phyloP scores from a whole-genome alignment of 2,113 vertebrate species.

The Zosterops borbonicus region DNA sequence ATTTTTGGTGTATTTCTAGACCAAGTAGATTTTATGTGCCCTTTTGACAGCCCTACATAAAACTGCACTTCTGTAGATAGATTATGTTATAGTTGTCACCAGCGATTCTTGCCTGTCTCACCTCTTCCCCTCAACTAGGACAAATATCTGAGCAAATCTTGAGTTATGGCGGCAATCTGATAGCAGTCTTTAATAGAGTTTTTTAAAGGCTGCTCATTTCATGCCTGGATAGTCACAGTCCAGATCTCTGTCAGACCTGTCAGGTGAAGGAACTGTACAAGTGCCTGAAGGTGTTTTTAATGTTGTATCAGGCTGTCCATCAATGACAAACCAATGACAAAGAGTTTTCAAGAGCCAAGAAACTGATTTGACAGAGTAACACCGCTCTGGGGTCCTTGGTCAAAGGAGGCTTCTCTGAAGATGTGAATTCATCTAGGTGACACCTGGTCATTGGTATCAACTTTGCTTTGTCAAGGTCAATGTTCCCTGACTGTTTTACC shows the following conservation, averaged over 20 bases:
- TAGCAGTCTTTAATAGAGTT: not conserved
- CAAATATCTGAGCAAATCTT: not conserved
- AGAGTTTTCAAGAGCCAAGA: not conserved
- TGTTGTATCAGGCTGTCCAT: not conserved
- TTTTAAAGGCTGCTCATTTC: not conserved
- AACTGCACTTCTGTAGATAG: not conserved
- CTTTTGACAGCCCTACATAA: not conserved
- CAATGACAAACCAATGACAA: not conserved
- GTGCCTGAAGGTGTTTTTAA: not conserved
- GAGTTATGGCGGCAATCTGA: not conserved
- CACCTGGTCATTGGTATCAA: not conserved
- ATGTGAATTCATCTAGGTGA: not conserved
- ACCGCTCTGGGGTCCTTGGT: accelerated
- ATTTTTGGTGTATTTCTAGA: not conserved
- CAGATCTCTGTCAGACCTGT: not conserved
- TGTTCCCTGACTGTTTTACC: not conserved
- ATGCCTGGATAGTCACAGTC: not conserved
- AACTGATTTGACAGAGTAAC: not conserved
- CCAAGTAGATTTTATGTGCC: not conserved
- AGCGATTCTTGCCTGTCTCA: not conserved
- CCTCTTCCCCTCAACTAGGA: not conserved
- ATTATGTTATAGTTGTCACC: not conserved
- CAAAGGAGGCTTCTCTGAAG: not conserved
- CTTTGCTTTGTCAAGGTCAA: not conserved
- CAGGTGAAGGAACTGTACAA: not conserved